Base-by-base conservation (phyloP, 2,113 vertebrate species). In the Cisticola juncidis region DNA sequence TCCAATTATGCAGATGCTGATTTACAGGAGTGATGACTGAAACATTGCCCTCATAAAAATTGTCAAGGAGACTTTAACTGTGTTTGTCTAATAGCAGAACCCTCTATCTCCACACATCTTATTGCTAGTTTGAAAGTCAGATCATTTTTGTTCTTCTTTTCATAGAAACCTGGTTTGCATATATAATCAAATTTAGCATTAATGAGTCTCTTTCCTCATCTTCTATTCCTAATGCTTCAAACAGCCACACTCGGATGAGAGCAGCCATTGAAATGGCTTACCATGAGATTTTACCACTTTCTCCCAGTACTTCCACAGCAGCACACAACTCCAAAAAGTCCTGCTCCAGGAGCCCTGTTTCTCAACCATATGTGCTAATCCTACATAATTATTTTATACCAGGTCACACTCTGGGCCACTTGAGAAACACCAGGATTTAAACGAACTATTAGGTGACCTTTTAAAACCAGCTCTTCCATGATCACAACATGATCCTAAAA, bases 41-140 rank as follows among this genome's bases (percentile, higher is more conserved):
- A 95, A 95, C 69, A 89, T 77, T 28, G 35, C 70, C 65, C 86
- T 95, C 76, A 85, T 81, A 84, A 90, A 88, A 96, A 96, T 26
- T 28, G 82, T 76, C 88, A 96, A 88, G 78, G 70, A 94, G 88
- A 62, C 33, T 68, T 61, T 38, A 87, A 81, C 86, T 14, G 17
- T 70, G 54, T 86, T 48, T 76, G 44, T 83, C 85, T 94, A 81
- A 90, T 21, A 71, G 74, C 74, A 90, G 71, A 92, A 50, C 24
- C 44, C 81, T 85, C 78, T 61, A 80, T 71, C 92, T 94, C 83
- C 58, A 42, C 17, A 21, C 60, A 72, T 94, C 86, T 92, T 76
- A 79, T 48, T 85, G 62, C 90, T 93, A 66, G 69, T 97, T 91
- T 97, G 92, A 93, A 96, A 96, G 93, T 96, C 92, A 97, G 93